Base-by-base conservation (phyloP, 2,888 invertebrate species). In the Cancer borealis region DNA sequence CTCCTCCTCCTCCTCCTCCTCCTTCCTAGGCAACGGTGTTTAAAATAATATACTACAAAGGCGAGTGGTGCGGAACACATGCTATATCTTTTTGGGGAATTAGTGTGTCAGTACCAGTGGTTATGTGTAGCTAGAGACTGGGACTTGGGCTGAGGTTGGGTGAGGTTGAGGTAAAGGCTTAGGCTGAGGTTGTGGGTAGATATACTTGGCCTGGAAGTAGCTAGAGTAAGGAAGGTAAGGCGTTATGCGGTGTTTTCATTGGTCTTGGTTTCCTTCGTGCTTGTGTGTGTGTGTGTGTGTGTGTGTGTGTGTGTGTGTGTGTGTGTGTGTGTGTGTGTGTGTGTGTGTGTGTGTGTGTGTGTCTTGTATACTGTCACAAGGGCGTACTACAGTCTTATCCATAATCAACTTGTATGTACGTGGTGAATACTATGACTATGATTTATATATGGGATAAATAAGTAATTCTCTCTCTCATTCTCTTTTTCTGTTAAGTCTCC, bases 51-150 rank as follows among this genome's bases (percentile, higher is more conserved):
- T 79, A 79, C n/a, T 79, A 79, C 73, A 79, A n/a, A 8, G n/a
- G 73, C 73, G 73, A 26, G 73, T 26, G 73, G 73, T 26, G 73
- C 73, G 73, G n/a, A 79, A 79, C 73, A 79, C 73, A 79, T 79
- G 73, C 73, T 79, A 79, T 79, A 79, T 79, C 73, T 79, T 79
- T 79, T 79, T n/a, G 73, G 73, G 73, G 73, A 79, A 79, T 79
- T 79, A 79, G 26, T 26, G 73, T 79, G 73, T 79, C 73, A 79
- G 26, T 79, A n/a, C 73, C 73, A 79, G 26, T 79, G 73, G n/a
- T 79, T 79, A 79, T 79, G 30, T 79, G 26, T n/a, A 26, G 26
- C 73, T 60, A 21, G 4, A 17, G 60, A n/a, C 60, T 60, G 60
- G 21, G 60, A 21, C 60, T 60, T 17, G 21, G 60, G 60, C 60